Percentiles rank a stretch among this genome's conserved stretches.
These are phyloP conservation scores for Zosterops pallidus DNA, from an alignment of 2,113 vertebrate genomes.

Conservation along the genomic window DNA sequence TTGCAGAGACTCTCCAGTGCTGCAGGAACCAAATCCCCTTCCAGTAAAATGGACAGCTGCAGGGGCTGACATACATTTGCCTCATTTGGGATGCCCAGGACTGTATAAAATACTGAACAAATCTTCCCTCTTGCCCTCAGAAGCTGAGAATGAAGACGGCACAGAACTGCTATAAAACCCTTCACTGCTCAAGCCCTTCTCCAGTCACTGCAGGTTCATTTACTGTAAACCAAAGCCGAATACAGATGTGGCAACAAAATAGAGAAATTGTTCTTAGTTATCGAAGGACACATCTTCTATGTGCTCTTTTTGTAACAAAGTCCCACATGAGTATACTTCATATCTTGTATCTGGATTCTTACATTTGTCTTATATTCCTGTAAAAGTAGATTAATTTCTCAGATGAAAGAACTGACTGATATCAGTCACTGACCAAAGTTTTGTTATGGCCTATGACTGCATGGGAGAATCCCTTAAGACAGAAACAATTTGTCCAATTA, in stretches of 20 bases:
- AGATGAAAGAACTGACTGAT: not conserved
- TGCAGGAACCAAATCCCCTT: not conserved
- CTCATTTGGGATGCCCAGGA: not conserved
- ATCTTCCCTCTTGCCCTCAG: not conserved
- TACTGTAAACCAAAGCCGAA: not conserved
- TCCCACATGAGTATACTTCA: not conserved
- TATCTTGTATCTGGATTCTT: not conserved
- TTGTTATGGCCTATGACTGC: not conserved
- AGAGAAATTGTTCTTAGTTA: not conserved
- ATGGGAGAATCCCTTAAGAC: not conserved
- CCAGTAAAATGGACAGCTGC: not conserved
- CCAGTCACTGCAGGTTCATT: not conserved
- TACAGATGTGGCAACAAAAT: not conserved
- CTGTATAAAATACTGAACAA: not conserved
- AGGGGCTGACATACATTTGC: not conserved
- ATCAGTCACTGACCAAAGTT: not conserved
- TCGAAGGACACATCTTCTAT: rapidly evolving
- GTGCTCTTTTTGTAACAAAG: not conserved
- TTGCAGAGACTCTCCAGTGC: not conserved
- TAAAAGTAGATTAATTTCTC: not conserved
- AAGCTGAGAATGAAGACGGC: not conserved
- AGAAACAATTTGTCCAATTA: not conserved
- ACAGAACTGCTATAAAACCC: not conserved
- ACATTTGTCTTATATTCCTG: not conserved
- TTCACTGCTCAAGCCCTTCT: not conserved